phyloP scores from a whole-genome alignment of 2,888 invertebrate species.

The Cremastobaeus sp. region DNA sequence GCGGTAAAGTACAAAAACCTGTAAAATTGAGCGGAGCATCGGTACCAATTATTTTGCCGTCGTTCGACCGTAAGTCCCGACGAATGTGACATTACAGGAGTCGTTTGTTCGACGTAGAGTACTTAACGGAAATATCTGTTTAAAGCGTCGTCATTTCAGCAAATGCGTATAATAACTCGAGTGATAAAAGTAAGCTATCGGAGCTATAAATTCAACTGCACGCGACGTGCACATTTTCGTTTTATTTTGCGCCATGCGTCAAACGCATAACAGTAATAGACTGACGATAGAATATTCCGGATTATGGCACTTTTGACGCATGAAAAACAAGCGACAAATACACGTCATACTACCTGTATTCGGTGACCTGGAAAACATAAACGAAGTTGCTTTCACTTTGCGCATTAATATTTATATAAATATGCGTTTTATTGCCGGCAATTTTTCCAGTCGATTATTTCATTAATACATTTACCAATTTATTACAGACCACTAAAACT shows the following conservation, averaged over 20 bases:
- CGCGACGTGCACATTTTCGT: constrained; percentile 13
- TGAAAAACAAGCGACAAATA: constrained; percentile 20
- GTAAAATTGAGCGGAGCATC: constrained; percentile 23
- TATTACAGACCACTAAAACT: neutral
- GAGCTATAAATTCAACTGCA: constrained; percentile 10
- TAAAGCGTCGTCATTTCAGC: constrained; percentile 34
- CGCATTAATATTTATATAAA: constrained; percentile 27
- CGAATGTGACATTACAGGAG: constrained; percentile 22
- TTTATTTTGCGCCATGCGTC: constrained; percentile 13
- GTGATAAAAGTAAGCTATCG: constrained; percentile 23
- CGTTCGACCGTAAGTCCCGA: constrained; percentile 38
- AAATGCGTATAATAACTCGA: constrained; percentile 29
- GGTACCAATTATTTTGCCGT: constrained; percentile 44
- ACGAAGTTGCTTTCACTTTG: constrained; percentile 22
- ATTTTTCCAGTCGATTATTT: neutral
- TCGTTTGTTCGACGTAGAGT: constrained; percentile 24
- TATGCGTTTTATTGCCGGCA: constrained; percentile 2
- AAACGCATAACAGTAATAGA: too few relatives aligned
- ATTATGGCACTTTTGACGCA: constrained; percentile 11
- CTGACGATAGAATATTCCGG: too few relatives aligned
- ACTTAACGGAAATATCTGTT: constrained; percentile 31
- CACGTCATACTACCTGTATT: constrained; percentile 21
- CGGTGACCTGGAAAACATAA: constrained; percentile 22
- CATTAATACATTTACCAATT: neutral
- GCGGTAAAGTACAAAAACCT: constrained; percentile 26